Evolutionary conservation across 2,797 vertebrate genomes (phyloP).

Genomic region (Hemitrygon akajei): DNA sequence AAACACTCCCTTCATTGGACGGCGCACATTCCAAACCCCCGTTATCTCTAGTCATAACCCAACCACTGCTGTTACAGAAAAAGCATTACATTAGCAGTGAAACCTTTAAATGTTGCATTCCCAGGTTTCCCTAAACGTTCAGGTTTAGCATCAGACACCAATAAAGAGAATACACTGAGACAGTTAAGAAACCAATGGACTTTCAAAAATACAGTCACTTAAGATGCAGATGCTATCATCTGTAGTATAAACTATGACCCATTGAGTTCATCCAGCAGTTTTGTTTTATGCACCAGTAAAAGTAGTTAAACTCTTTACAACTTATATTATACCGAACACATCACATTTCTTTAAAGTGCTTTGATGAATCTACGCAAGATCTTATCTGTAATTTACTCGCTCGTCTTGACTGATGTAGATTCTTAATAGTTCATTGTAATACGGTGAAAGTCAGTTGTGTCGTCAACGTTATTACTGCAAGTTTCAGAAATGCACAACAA

Average conservation of each 20-base stretch:
- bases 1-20: too few species aligned
- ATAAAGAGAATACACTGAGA: not conserved
- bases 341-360: not conserved
- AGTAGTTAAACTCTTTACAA: not conserved
- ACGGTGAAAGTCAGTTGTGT: not conserved
- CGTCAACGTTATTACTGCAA: not conserved
- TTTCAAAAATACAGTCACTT: not conserved
- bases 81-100: too few species aligned
- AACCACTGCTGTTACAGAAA: too few species aligned
- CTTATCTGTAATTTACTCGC: not conserved
- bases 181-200: not conserved
- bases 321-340: not conserved
- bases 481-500: not conserved
- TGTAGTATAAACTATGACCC: too few species aligned
- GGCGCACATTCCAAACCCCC: too few species aligned
- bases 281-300: too few species aligned
- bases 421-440: not conserved
- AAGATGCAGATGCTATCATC: too few species aligned
- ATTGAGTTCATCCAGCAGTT: too few species aligned
- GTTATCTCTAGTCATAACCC: too few species aligned
- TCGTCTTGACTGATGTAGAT: not conserved
- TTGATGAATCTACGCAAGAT: not conserved
- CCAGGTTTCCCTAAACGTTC: too few species aligned
- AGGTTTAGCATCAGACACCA: not conserved
- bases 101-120: too few species aligned